Conservation (phyloP, 2,888 invertebrate genomes). For the Arge pagana region DNA sequence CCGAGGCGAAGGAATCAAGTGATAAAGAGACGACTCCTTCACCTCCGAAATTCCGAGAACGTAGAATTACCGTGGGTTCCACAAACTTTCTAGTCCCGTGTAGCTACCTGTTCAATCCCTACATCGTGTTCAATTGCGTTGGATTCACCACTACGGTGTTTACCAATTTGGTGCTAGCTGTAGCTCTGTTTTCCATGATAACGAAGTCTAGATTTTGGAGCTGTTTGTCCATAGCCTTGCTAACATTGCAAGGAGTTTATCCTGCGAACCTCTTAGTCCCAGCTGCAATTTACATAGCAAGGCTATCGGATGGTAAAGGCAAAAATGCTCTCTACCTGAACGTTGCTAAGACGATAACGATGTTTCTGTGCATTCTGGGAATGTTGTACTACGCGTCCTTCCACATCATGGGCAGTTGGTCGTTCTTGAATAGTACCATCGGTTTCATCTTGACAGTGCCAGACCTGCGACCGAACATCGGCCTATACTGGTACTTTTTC, state of each 20-base stretch:
- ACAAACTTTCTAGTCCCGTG: conserved; percentile 68
- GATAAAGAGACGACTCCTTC: conserved; percentile 28
- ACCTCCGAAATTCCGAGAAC: conserved; percentile 33
- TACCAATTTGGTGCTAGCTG: conserved; percentile 80
- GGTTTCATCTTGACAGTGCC: conserved; percentile 82
- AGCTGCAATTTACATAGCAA: conserved; percentile 72
- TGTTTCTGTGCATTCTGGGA: conserved; percentile 63
- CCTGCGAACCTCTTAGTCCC: conserved; percentile 85
- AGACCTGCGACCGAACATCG: conserved; percentile 95
- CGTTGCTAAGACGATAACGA: conserved; percentile 60
- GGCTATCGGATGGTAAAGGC: conserved; percentile 60
- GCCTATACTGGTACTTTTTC: conserved; percentile 99
- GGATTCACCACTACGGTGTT: conserved; percentile 90
- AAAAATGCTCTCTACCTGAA: conserved; percentile 52
- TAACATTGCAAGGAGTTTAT: conserved; percentile 82
- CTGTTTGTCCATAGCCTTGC: conserved; percentile 73
- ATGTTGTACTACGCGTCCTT: conserved; percentile 67
- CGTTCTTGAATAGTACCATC: conserved; percentile 52
- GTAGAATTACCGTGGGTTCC: conserved; percentile 31
- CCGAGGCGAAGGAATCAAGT: conserved; percentile 11
- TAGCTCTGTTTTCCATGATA: conserved; percentile 73
- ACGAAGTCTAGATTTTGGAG: conserved; percentile 67
- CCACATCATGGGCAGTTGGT: conserved; percentile 66
- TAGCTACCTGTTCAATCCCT: conserved; percentile 88
- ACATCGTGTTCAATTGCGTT: conserved; percentile 82